Conservation (phyloP, 2,888 invertebrate genomes). For the Neoitamus cyanurus region DNA sequence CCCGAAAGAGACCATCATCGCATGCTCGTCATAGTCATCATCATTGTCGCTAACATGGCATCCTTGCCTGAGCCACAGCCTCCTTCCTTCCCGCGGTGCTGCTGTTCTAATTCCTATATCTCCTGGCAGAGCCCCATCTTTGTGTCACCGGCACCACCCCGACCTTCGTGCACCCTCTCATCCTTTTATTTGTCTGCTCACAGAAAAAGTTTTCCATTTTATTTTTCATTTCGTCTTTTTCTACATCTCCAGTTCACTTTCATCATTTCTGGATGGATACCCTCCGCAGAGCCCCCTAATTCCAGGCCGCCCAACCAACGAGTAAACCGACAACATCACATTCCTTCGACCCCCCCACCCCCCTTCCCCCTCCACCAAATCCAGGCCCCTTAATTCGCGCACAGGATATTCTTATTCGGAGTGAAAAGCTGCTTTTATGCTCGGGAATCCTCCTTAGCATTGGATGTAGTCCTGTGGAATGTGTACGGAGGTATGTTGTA, state of each 20-base stretch:
- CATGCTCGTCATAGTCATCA: no score
- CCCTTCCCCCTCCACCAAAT: not conserved
- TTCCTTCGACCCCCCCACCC: not conserved
- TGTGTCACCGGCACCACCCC: no score
- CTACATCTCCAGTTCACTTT: not conserved
- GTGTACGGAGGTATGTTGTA: not conserved
- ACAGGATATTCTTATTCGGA: constrained; percentile 1
- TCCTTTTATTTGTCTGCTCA: no score
- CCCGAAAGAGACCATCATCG: no score
- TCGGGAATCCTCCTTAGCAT: no score
- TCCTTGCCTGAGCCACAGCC: no score
- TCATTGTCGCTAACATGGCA: no score
- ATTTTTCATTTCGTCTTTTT: not conserved
- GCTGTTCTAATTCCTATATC: no score
- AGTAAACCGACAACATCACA: not conserved
- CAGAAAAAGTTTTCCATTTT: not conserved
- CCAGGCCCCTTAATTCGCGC: not conserved
- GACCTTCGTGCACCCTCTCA: not conserved
- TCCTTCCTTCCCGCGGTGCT: no score
- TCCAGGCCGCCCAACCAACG: not conserved
- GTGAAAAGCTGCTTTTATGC: constrained; percentile 27
- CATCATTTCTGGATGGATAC: not conserved
- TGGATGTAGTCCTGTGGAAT: constrained; percentile 4
- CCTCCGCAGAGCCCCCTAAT: not conserved
- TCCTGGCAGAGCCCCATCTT: no score